phyloP scores from a whole-genome alignment of 2,113 vertebrate genomes.

The Turdus rufiventris region DNA sequence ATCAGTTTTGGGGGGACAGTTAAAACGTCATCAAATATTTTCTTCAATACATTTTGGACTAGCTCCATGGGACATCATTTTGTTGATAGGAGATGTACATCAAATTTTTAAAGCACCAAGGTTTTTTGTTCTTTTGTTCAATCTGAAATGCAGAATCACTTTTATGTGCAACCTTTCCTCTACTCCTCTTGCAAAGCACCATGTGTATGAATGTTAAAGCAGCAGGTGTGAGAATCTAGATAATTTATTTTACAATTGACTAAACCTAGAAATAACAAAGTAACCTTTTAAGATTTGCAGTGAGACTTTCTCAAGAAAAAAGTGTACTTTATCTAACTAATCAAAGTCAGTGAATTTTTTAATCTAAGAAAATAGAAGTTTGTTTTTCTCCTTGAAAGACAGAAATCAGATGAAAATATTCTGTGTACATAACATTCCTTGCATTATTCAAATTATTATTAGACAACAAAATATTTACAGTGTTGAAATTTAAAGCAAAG shows the following conservation, averaged over 20 bases:
- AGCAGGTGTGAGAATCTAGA: background rate
- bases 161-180: background rate
- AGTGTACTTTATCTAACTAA: background rate
- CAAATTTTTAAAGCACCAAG: background rate
- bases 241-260: conserved; percentile 44
- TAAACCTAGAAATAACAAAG: background rate
- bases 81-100: background rate
- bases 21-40: background rate
- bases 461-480: background rate
- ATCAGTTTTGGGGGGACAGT: background rate
- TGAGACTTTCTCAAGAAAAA: background rate
- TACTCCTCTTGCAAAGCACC: background rate
- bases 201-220: conserved; percentile 9
- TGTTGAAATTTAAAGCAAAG: background rate
- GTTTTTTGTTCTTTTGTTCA: background rate
- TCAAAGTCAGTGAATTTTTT: background rate
- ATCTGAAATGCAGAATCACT: background rate
- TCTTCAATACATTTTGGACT: background rate
- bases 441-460: background rate
- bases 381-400: background rate
- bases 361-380: background rate
- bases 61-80: background rate
- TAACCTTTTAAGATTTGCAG: background rate
- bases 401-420: background rate
- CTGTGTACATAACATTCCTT: background rate